phyloP scores from a whole-genome alignment of 2,888 invertebrate species.

The Chironomus riparius region DNA sequence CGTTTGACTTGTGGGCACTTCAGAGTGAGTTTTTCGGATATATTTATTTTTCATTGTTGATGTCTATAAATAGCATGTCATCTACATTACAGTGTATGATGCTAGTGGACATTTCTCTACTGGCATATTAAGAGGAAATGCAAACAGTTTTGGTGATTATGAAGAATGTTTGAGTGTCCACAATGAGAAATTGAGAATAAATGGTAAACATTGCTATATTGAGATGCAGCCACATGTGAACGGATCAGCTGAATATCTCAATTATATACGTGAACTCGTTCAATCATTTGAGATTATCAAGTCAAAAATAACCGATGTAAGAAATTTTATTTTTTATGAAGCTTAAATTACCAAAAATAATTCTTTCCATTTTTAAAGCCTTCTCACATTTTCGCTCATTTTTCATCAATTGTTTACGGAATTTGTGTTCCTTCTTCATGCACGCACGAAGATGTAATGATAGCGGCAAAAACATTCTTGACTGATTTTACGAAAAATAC shows the following conservation, averaged over 20 bases:
- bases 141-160: slow-evolving; percentile 55
- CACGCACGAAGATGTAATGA: slow-evolving; percentile 49
- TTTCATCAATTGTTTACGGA: slow-evolving; percentile 57
- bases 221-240: neutral
- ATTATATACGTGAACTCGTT: slow-evolving; percentile 41
- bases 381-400: slow-evolving; percentile 59
- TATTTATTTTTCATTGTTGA: neutral
- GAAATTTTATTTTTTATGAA: neutral
- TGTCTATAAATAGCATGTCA: too few species aligned
- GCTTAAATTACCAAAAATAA: neutral
- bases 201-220: slow-evolving; percentile 5
- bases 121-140: slow-evolving; percentile 55
- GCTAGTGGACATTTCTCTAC: slow-evolving; percentile 55
- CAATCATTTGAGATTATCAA: slow-evolving; percentile 48
- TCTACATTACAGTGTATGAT: slow-evolving; percentile 49
- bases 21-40: slow-evolving; percentile 34
- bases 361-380: slow-evolving; percentile 44
- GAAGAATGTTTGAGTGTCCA: slow-evolving; percentile 34
- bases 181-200: slow-evolving; percentile 6
- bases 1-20: slow-evolving; percentile 40
- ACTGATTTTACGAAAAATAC: slow-evolving; percentile 45
- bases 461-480: slow-evolving; percentile 45
- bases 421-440: slow-evolving; percentile 56
- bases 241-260: slow-evolving; percentile 36
- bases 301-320: slow-evolving; percentile 1